Percentiles rank a stretch among this genome's conserved stretches.
These are phyloP conservation scores for Notarius lentiginosus DNA, from an alignment of 2,113 vertebrate species.

Conservation along the genomic window DNA sequence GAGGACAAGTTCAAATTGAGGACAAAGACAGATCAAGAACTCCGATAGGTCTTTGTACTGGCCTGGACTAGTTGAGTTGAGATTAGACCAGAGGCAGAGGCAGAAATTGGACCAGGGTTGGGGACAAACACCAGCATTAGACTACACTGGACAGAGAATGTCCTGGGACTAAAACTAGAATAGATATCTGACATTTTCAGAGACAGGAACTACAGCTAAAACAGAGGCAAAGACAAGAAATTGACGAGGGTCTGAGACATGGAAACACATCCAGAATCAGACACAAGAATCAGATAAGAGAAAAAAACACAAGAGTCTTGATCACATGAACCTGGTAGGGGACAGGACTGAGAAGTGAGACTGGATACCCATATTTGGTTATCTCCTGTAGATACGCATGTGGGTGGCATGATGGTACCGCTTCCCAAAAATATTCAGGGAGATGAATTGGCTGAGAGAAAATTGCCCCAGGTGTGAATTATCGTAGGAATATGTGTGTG, in stretches of 20 bases:
- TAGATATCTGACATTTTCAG: background rate
- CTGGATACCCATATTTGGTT: background rate
- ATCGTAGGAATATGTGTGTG: background rate
- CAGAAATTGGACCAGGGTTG: background rate
- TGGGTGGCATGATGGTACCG: background rate
- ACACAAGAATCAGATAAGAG: background rate
- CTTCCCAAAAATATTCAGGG: background rate
- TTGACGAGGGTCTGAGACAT: background rate
- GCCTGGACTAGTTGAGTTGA: background rate
- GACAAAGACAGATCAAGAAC: background rate
- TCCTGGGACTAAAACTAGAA: background rate
- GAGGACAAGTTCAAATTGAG: background rate
- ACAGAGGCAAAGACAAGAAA: background rate
- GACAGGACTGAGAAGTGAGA: background rate
- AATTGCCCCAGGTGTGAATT: background rate
- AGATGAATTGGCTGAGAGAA: background rate
- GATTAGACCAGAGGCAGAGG: background rate
- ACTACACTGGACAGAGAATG: background rate
- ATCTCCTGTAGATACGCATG: background rate
- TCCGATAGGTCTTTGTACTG: too few relatives aligned
- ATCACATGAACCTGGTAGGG: background rate
- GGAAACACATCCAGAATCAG: background rate
- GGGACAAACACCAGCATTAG: background rate
- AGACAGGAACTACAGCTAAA: background rate
- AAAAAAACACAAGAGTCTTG: background rate